Evolutionary conservation across 2,888 invertebrate genomes (phyloP).

Genomic region (Trichacis sp.): DNA sequence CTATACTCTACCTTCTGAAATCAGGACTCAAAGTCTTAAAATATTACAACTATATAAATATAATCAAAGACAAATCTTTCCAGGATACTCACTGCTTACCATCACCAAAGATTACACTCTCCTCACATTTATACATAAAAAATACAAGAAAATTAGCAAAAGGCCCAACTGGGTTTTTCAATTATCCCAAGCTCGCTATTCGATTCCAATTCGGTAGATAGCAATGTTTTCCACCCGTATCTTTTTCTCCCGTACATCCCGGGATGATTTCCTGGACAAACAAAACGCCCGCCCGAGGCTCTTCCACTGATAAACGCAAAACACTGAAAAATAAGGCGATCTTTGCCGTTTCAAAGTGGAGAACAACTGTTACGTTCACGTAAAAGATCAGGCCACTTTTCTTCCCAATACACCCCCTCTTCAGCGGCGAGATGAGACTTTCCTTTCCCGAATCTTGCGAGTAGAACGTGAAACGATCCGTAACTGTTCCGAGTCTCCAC

Average conservation of each 20-base stretch:
- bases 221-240: too few species aligned
- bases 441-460: conserved; percentile 5
- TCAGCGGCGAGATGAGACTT: conserved; percentile 15
- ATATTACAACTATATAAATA: too few species aligned
- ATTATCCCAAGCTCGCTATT: too few species aligned
- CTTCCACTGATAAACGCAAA: conserved; percentile 21
- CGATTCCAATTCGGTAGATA: too few species aligned
- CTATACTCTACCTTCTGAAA: too few species aligned
- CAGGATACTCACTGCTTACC: too few species aligned
- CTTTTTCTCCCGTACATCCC: neutral
- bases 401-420: neutral
- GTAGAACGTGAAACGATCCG: conserved; percentile 36
- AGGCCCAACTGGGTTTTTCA: too few species aligned
- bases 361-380: conserved; percentile 32
- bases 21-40: too few species aligned
- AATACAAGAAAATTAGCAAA: too few species aligned
- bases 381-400: conserved; percentile 27
- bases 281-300: neutral
- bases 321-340: conserved; percentile 16
- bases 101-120: too few species aligned
- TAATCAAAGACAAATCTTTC: too few species aligned
- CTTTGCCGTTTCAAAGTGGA: neutral
- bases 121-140: too few species aligned
- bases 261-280: neutral
- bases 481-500: conserved; percentile 44